phyloP scores from a whole-genome alignment of 2,797 vertebrate genomes.

The Galaxias olidus region DNA sequence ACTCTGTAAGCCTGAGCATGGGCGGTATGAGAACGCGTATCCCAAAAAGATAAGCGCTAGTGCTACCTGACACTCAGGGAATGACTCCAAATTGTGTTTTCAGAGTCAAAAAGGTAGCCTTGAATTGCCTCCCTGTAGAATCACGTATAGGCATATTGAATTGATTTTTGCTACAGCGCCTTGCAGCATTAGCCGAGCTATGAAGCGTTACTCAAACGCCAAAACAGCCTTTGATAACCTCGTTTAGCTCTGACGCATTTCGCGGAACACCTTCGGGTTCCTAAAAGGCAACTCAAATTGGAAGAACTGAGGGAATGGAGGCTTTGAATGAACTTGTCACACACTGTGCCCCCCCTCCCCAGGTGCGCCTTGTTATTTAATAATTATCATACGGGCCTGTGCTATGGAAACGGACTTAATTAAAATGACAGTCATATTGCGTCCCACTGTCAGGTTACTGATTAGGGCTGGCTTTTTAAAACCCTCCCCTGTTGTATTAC shows the following conservation, averaged over 20 bases:
- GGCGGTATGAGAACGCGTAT: constrained; percentile 10
- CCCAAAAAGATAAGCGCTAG: constrained; percentile 1
- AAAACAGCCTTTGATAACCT: too few species aligned
- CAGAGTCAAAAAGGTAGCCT: too few species aligned
- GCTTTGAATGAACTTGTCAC: constrained; percentile 5
- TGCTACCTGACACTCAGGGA: not conserved
- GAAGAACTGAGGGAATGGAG: constrained; percentile 1
- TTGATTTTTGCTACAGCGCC: too few species aligned
- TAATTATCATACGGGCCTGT: constrained; percentile 31
- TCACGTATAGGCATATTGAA: too few species aligned
- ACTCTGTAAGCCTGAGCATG: constrained; percentile 32
- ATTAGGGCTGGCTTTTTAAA: constrained; percentile 45
- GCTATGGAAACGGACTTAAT: constrained; percentile 31
- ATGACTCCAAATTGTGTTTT: too few species aligned
- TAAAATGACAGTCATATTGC: constrained; percentile 27
- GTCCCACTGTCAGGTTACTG: constrained; percentile 26
- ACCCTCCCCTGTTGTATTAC: constrained; percentile 32
- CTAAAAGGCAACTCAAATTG: constrained; percentile 2
- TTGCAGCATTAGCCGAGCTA: too few species aligned
- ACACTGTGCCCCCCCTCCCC: constrained; percentile 9
- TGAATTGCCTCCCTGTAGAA: too few species aligned
- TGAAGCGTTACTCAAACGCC: too few species aligned
- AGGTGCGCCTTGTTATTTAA: constrained; percentile 35
- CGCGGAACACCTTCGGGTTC: too few species aligned
- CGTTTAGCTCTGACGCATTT: too few species aligned